Conservation (phyloP, 2,888 invertebrate species). For the Caenorhabditis parvicauda region DNA sequence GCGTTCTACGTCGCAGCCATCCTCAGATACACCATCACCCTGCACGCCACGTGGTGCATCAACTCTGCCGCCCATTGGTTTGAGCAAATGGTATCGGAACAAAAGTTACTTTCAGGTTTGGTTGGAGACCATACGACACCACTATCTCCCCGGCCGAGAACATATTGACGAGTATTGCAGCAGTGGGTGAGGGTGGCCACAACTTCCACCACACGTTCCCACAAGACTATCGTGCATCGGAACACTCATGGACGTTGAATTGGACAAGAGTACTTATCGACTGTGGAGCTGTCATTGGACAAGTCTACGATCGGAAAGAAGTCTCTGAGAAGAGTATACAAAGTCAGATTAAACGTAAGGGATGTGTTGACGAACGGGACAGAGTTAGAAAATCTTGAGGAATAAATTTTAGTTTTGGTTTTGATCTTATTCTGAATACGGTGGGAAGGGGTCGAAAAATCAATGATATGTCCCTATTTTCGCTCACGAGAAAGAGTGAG, state of each 20-base stretch:
- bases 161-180: conserved; percentile 47
- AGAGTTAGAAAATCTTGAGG: conserved; percentile 3
- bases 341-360: conserved; percentile 33
- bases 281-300: conserved; percentile 42
- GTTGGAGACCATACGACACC: conserved; percentile 83
- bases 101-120: conserved; percentile 70
- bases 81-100: too few relatives aligned
- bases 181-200: conserved; percentile 65
- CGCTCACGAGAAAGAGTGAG: too few relatives aligned
- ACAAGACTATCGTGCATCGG: conserved; percentile 60
- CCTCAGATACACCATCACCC: conserved; percentile 78
- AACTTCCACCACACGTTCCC: conserved; percentile 68
- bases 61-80: conserved; percentile 40
- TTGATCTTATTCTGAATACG: too few relatives aligned
- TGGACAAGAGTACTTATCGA: conserved; percentile 53
- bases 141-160: conserved; percentile 50
- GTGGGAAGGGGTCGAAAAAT: not conserved
- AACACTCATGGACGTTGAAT: conserved; percentile 44
- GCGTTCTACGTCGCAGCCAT: conserved; percentile 81
- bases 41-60: conserved; percentile 80
- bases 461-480: not conserved
- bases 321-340: conserved; percentile 25
- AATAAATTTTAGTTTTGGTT: not conserved
- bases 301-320: conserved; percentile 54
- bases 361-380: conserved; percentile 9